phyloP scores from a whole-genome alignment of 1,140 invertebrate species.

The Littorina saxatilis region DNA sequence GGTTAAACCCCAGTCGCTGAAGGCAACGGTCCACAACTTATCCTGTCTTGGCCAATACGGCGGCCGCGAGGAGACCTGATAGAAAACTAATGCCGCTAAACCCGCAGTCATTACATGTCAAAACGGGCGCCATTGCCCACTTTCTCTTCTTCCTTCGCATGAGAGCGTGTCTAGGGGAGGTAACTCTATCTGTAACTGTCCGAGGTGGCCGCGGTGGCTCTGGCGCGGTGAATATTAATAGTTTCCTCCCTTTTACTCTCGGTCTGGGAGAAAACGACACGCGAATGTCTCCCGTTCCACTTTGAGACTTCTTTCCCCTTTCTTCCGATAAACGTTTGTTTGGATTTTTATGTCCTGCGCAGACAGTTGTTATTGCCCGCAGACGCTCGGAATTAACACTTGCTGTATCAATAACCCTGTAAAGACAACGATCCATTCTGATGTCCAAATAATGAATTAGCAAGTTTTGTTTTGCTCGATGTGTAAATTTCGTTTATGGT shows the following conservation, averaged over 20 bases:
- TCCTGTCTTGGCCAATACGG: no score
- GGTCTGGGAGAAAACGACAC: constrained; percentile 8
- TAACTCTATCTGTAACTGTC: constrained; percentile 18
- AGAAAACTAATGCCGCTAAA: constrained; percentile 6
- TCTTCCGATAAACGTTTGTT: neutral
- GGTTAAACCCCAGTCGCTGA: no score
- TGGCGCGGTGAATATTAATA: constrained; percentile 16
- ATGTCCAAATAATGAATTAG: no score
- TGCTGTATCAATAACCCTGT: no score
- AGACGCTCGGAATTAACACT: no score
- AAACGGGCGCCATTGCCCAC: constrained; percentile 21
- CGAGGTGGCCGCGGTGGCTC: neutral
- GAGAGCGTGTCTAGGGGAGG: constrained; percentile 20
- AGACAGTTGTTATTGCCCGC: no score
- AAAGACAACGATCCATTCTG: no score
- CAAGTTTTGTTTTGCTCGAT: no score
- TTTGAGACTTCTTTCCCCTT: neutral
- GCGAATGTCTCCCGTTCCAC: neutral
- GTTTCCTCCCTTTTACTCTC: constrained; percentile 3
- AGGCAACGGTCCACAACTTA: no score
- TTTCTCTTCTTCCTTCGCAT: constrained; percentile 8
- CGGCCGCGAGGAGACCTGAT: neutral
- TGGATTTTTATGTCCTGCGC: neutral
- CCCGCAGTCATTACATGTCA: constrained; percentile 23
- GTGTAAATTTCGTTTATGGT: no score